These are phyloP conservation scores for Acanthococcus lagerstroemiae DNA, from an alignment of 2,888 invertebrate genomes.

Conservation along the genomic window DNA sequence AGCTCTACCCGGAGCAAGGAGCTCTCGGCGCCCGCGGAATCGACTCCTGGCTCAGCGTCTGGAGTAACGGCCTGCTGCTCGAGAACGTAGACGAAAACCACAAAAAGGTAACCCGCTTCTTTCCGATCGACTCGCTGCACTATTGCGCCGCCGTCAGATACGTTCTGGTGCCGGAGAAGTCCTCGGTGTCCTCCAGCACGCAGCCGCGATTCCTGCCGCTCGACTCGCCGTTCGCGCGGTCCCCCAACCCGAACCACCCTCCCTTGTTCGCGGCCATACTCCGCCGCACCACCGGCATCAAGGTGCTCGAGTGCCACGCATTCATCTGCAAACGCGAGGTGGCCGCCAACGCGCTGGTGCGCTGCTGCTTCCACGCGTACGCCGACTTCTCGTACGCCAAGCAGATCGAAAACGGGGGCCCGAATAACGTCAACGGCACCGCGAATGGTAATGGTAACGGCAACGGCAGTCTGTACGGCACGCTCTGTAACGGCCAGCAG, in stretches of 20 bases:
- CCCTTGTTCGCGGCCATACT: conserved; percentile 95
- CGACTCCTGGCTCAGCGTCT: conserved; percentile 92
- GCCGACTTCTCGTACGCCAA: conserved; percentile 90
- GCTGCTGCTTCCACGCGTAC: conserved; percentile 95
- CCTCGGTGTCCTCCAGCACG: conserved; percentile 47
- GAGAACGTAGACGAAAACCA: conserved; percentile 95
- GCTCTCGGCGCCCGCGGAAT: conserved; percentile 79
- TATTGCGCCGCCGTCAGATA: conserved; percentile 92
- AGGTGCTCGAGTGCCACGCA: conserved; percentile 96
- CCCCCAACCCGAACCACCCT: conserved; percentile 86
- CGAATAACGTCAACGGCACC: conserved; percentile 44
- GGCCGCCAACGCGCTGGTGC: conserved; percentile 93
- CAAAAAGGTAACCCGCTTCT: conserved; percentile 87
- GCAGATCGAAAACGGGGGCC: conserved; percentile 47
- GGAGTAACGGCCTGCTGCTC: conserved; percentile 88
- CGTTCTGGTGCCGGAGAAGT: conserved; percentile 56
- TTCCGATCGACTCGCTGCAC: conserved; percentile 88
- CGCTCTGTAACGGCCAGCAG: conserved; percentile 35
- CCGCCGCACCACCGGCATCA: conserved; percentile 89
- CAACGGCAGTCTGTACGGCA: conserved; percentile 37
- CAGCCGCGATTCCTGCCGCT: conserved; percentile 79
- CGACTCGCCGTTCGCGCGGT: conserved; percentile 90
- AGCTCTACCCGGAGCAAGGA: conserved; percentile 90
- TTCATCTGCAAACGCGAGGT: conserved; percentile 94
- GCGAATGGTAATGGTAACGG: conserved; percentile 35